phyloP scores from a whole-genome alignment of 2,113 vertebrate species.

The Aythya baeri region DNA sequence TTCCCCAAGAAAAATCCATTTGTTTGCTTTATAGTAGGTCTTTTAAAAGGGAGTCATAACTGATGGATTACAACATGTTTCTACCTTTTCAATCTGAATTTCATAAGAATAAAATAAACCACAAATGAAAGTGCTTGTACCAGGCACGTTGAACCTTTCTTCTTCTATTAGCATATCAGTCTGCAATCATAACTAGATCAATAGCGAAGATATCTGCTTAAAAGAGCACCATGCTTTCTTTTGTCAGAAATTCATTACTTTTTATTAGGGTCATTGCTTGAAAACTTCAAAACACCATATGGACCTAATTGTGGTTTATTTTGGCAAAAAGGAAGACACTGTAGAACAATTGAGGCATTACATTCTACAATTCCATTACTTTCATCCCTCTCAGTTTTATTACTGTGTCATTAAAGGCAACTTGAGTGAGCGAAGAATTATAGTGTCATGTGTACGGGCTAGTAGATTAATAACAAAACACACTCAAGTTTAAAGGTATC shows the following conservation, averaged over 20 bases:
- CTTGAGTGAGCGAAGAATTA: conserved; percentile 87
- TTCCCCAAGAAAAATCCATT: conserved; percentile 47
- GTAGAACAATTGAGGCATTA: conserved; percentile 87
- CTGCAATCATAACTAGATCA: conserved; percentile 83
- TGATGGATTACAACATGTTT: conserved; percentile 73
- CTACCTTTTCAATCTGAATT: conserved; percentile 76
- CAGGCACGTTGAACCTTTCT: conserved; percentile 71
- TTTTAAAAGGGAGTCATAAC: conserved; percentile 67
- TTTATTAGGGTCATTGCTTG: conserved; percentile 89
- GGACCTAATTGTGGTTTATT: conserved; percentile 90
- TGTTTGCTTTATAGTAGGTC: conserved; percentile 64
- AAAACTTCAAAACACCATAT: conserved; percentile 91
- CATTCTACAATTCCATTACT: conserved; percentile 88
- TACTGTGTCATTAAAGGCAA: conserved; percentile 87
- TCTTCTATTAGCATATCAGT: conserved; percentile 79
- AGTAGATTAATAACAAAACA: conserved; percentile 87
- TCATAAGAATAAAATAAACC: conserved; percentile 75
- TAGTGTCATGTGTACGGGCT: conserved; percentile 83
- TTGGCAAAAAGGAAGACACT: conserved; percentile 86
- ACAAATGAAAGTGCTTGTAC: conserved; percentile 77
- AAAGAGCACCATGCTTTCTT: conserved; percentile 82
- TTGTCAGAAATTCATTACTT: conserved; percentile 90
- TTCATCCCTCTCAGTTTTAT: conserved; percentile 86
- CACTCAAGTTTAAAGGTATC: conserved; percentile 89
- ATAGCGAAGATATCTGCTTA: conserved; percentile 80